These are phyloP conservation scores for Gortyna flavago DNA, from an alignment of 2,888 invertebrate species.

Conservation along the genomic window DNA sequence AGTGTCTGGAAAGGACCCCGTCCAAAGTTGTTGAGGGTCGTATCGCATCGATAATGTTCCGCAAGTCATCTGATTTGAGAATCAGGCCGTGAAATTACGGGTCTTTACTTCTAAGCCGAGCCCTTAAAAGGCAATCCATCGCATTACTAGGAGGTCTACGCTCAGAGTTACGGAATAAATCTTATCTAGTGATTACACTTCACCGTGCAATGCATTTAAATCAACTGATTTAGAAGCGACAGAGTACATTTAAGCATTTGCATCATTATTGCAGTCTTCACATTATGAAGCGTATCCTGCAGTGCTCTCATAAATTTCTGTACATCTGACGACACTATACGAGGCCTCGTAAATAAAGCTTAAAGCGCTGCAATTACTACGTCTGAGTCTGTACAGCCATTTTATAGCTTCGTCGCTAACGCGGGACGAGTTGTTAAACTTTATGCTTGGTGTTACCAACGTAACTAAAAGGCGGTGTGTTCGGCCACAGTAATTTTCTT, in stretches of 20 bases:
- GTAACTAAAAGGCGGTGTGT: conserved; percentile 37
- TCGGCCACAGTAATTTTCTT: conserved; percentile 33
- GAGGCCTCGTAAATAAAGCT: conserved; percentile 64
- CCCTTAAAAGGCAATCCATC: conserved; percentile 43
- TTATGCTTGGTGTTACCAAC: conserved; percentile 49
- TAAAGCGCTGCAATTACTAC: conserved; percentile 63
- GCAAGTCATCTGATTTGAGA: conserved; percentile 51
- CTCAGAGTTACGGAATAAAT: conserved; percentile 17
- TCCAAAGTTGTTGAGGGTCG: conserved; percentile 47
- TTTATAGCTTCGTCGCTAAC: conserved; percentile 59
- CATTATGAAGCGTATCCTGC: conserved; percentile 36
- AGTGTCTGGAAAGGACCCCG: conserved; percentile 58
- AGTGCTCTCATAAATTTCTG: conserved; percentile 24
- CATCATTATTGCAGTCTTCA: conserved; percentile 36
- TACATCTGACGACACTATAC: conserved; percentile 54
- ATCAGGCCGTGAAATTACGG: conserved; percentile 44
- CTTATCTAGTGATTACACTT: conserved; percentile 32
- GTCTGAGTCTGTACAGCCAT: conserved; percentile 56
- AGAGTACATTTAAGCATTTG: conserved; percentile 23
- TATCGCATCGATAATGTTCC: conserved; percentile 47
- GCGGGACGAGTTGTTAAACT: conserved; percentile 60
- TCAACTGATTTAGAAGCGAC: conserved; percentile 34
- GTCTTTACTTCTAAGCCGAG: conserved; percentile 38
- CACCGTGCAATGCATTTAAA: conserved; percentile 51
- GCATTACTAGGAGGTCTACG: conserved; percentile 37